phyloP scores from a whole-genome alignment of 2,113 vertebrate species.

The Proteles cristata region DNA sequence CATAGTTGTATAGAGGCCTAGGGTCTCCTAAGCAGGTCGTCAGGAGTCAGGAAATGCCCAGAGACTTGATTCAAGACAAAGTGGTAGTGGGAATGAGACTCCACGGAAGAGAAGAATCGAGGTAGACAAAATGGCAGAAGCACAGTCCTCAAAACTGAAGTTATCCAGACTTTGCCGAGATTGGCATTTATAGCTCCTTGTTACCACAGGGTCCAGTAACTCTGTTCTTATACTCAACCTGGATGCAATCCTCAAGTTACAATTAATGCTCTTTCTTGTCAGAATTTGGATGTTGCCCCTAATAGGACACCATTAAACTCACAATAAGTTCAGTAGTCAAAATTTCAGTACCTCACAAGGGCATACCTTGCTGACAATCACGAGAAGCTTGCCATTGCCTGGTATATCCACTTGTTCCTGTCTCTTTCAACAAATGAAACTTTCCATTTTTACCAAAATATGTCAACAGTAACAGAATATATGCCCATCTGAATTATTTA shows the following conservation, averaged over 20 bases:
- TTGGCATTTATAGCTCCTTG: neutral
- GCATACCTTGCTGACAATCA: neutral
- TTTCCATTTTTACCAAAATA: neutral
- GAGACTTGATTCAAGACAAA: neutral
- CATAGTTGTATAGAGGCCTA: neutral
- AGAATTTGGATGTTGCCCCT: neutral
- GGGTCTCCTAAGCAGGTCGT: neutral
- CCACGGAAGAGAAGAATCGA: neutral
- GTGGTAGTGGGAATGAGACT: neutral
- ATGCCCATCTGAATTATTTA: neutral
- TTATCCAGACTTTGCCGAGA: neutral
- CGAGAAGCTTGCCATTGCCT: neutral
- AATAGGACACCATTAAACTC: neutral
- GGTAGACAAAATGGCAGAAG: neutral
- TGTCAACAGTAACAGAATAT: neutral
- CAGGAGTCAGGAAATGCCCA: neutral
- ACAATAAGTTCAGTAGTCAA: neutral
- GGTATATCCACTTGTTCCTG: neutral
- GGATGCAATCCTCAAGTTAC: neutral
- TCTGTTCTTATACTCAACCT: neutral
- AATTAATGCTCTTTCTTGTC: neutral
- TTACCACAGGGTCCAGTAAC: neutral
- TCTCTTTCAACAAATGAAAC: neutral
- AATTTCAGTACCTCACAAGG: neutral
- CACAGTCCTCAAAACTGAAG: neutral